Conservation (phyloP, 2,797 vertebrate genomes). For the Acanthurus leucopareius region DNA sequence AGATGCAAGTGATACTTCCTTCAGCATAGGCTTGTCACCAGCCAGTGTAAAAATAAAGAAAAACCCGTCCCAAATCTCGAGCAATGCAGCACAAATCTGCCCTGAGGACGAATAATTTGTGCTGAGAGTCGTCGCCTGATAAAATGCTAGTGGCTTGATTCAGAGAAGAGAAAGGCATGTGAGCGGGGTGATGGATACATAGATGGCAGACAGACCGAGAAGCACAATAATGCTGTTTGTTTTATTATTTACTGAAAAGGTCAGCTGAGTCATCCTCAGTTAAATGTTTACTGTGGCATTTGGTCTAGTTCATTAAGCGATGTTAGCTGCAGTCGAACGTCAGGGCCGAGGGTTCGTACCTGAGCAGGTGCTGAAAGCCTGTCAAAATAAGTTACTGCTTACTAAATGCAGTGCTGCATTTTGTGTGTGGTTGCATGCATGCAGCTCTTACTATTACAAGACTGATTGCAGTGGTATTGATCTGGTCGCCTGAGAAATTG, state of each 20-base stretch:
- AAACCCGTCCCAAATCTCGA: conserved; percentile 60
- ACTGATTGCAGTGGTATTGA: conserved; percentile 72
- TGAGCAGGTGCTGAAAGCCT: conserved; percentile 35
- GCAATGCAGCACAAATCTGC: conserved; percentile 55
- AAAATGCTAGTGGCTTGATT: conserved; percentile 49
- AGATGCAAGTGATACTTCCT: conserved; percentile 12
- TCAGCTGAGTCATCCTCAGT: conserved; percentile 28
- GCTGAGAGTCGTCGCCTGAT: conserved; percentile 51
- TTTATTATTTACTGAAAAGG: conserved; percentile 45
- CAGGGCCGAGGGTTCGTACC: conserved; percentile 15
- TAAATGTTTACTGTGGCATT: conserved; percentile 45
- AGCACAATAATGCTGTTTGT: conserved; percentile 26
- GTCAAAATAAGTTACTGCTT: conserved; percentile 24
- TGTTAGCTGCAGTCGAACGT: conserved; percentile 30
- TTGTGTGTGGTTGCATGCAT: conserved; percentile 53
- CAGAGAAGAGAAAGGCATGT: conserved; percentile 19
- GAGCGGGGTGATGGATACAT: conserved; percentile 14
- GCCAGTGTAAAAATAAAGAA: conserved; percentile 34
- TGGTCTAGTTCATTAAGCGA: conserved; percentile 35
- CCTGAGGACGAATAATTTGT: conserved; percentile 54
- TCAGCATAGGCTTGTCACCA: background rate
- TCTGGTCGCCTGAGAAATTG: conserved; percentile 61
- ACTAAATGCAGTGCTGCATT: conserved; percentile 33
- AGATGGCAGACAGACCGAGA: conserved; percentile 23
- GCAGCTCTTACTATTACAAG: conserved; percentile 52